These are phyloP conservation scores for Macrocentrus cingulum DNA, from an alignment of 1,140 invertebrate species.

Conservation along the genomic window DNA sequence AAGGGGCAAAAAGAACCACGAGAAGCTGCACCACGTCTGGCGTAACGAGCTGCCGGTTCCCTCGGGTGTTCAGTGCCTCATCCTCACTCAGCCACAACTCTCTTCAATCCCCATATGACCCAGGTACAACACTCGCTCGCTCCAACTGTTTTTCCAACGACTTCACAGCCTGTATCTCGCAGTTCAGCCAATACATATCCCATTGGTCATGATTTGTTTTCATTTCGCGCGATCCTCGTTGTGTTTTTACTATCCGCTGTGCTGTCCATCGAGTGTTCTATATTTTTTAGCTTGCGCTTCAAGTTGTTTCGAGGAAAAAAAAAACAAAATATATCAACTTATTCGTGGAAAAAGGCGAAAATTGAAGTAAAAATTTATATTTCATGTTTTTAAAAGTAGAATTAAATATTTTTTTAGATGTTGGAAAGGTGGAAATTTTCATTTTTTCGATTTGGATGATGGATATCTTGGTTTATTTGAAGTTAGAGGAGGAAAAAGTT, in stretches of 20 bases:
- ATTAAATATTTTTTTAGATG: too few species aligned
- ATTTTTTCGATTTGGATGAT: too few species aligned
- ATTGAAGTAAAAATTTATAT: too few species aligned
- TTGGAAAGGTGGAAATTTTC: too few species aligned
- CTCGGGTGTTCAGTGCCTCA: slow-evolving; percentile 6
- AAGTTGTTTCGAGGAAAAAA: too few species aligned
- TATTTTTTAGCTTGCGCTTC: too few species aligned
- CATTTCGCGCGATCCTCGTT: background rate
- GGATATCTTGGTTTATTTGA: too few species aligned
- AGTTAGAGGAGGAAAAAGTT: background rate
- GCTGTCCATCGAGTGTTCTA: too few species aligned
- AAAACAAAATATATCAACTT: too few species aligned
- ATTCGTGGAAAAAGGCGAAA: too few species aligned
- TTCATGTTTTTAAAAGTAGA: too few species aligned
- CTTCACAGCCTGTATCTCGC: background rate
- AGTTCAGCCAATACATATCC: slow-evolving; percentile 28
- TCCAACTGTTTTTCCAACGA: background rate
- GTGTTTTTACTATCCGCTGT: too few species aligned
- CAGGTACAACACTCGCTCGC: background rate
- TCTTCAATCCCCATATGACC: background rate
- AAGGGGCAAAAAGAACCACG: background rate
- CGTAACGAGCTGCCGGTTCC: slow-evolving; percentile 5
- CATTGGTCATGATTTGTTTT: background rate
- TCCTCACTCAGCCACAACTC: slow-evolving; percentile 17
- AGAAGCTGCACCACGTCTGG: background rate